Evolutionary conservation across 1,140 invertebrate species (phyloP).

Genomic region (Cataglyphis hispanica): DNA sequence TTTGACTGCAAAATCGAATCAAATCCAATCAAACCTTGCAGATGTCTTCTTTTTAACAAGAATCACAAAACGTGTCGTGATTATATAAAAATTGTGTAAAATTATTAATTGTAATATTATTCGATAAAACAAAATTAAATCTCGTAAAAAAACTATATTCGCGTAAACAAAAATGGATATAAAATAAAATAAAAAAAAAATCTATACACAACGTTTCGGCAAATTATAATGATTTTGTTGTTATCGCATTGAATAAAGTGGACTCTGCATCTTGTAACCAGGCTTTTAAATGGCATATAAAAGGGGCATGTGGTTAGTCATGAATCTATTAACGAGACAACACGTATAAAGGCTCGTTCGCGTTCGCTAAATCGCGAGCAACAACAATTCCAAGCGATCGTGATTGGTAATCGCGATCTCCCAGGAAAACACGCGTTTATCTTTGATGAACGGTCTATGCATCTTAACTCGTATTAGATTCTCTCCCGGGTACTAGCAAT

Average conservation of each 20-base stretch:
- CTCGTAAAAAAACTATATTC: too few species aligned
- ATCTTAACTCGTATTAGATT: slow-evolving; percentile 1
- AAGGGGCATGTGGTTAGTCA: slow-evolving; percentile 37
- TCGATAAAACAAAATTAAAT: not conserved
- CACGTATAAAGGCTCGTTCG: not conserved
- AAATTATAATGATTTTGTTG: not conserved
- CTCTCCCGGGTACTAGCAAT: not conserved
- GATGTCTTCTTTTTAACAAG: slow-evolving; percentile 30
- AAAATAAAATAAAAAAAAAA: not conserved
- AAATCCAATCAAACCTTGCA: slow-evolving; percentile 36
- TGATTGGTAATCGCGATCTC: slow-evolving; percentile 43
- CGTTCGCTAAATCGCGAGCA: slow-evolving; percentile 4
- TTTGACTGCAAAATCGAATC: slow-evolving; percentile 46
- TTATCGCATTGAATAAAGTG: not conserved
- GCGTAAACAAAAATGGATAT: too few species aligned
- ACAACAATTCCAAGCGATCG: not conserved
- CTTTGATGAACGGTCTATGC: slow-evolving; percentile 34
- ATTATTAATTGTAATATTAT: not conserved
- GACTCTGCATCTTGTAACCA: not conserved
- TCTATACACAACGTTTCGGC: too few species aligned
- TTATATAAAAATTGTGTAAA: slow-evolving; percentile 2
- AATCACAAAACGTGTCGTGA: slow-evolving; percentile 19
- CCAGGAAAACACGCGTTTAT: slow-evolving; percentile 24
- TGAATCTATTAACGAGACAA: slow-evolving; percentile 43
- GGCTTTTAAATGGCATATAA: slow-evolving; percentile 17